Base-by-base conservation (phyloP, 2,797 vertebrate genomes). In the Hafferia zeledoni region DNA sequence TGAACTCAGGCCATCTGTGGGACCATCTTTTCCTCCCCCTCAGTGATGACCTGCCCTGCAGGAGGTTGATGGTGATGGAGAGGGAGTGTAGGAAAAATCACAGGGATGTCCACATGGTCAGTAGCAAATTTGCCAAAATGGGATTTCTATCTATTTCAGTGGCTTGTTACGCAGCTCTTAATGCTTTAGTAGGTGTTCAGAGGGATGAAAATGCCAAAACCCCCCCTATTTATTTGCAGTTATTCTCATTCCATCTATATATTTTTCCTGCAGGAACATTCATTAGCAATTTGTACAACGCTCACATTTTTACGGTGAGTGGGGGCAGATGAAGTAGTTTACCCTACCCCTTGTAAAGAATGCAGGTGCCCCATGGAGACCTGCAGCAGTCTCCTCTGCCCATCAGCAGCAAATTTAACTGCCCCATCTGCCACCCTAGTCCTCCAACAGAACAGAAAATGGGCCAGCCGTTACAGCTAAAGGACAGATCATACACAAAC, bases 331-430 rank as follows among this genome's bases (percentile, higher is more conserved):
- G 55, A 72, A 84, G 47, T 59, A 72, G 28, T 78, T 93, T 39
- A 52, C 22, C 11, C 43, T 91, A 64, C 6, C 55, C 65, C 15
- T 81, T 92, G 37, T 67, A 84, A 90, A 90, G 59, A 33, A 89
- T 87, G 87, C 68, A 92, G 81, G 56, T 49, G 28, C 46, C 53
- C 44, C 52, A 44, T 28, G 64, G 78, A 94, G 89, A 89, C 43
- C 71, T 83, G 46, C 49, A 87, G 60, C 43, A 79, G 33, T 53
- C 28, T 78, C 53, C 68, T 87, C 53, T 70, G 61, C 35, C 69
- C 16, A 71, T 81, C 75, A 89, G 14, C 37, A 85, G 68, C 69
- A 95, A 83, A 95, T 87, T 89, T 92, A 93, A 93, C 68, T 80
- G 56, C 80, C 94, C 74, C 81, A 93, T 94, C 88, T 94, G 90